phyloP scores from a whole-genome alignment of 2,113 vertebrate species.

The Gasterosteus nipponicus region DNA sequence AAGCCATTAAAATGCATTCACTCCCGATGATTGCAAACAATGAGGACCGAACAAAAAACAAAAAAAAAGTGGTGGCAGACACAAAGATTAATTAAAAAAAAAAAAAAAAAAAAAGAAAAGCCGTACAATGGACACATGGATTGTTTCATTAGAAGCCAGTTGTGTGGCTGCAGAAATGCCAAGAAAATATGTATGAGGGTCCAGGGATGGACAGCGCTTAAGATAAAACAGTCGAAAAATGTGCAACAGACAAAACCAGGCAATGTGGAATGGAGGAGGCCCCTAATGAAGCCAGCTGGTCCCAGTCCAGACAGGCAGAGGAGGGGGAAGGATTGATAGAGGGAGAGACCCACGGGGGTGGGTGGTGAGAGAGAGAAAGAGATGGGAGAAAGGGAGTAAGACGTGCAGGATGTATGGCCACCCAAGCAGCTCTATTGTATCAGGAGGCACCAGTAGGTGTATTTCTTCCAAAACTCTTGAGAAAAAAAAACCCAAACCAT shows the following conservation, averaged over 20 bases:
- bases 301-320: constrained; percentile 82
- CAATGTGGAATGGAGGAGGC: constrained; percentile 82
- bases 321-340: constrained; percentile 80
- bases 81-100: constrained; percentile 84
- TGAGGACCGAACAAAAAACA: constrained; percentile 66
- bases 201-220: constrained; percentile 82
- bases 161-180: constrained; percentile 78
- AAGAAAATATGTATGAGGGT: constrained; percentile 83
- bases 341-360: constrained; percentile 71
- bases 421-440: constrained; percentile 85
- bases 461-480: constrained; percentile 82
- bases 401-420: constrained; percentile 84
- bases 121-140: constrained; percentile 81
- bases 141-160: constrained; percentile 85
- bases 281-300: constrained; percentile 88
- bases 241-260: constrained; percentile 84
- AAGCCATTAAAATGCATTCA: constrained; percentile 71
- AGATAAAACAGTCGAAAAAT: constrained; percentile 86
- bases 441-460: constrained; percentile 84
- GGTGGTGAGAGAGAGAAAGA: constrained; percentile 64
- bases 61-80: constrained; percentile 73
- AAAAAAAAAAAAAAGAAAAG: constrained; percentile 72
- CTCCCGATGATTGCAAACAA: constrained; percentile 74
- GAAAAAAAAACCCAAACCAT: constrained; percentile 67
- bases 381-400: constrained; percentile 71